Conservation (phyloP, 2,888 invertebrate species). For the Synergus gifuensis region DNA sequence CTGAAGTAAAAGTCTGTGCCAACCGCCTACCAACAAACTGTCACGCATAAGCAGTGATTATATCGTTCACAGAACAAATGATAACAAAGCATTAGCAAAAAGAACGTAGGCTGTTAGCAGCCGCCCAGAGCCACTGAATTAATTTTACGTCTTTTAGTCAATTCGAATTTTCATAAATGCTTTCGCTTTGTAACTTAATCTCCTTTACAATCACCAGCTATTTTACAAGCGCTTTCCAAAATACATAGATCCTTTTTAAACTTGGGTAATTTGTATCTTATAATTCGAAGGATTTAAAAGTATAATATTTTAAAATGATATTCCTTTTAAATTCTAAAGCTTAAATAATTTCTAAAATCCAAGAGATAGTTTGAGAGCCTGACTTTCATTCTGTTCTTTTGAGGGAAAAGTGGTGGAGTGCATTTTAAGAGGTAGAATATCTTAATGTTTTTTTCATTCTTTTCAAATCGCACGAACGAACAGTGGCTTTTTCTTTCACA, state of each 20-base stretch:
- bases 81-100: constrained; percentile 41
- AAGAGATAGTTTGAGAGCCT: too few species aligned
- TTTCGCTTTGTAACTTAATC: constrained; percentile 27
- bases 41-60: constrained; percentile 37
- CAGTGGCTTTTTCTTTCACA: not conserved
- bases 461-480: not conserved
- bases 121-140: constrained; percentile 38
- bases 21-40: constrained; percentile 35
- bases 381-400: not conserved
- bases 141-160: constrained; percentile 37
- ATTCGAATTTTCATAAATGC: constrained; percentile 31
- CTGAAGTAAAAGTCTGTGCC: constrained; percentile 32
- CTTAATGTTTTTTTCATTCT: not conserved
- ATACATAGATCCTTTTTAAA: not conserved
- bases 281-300: not conserved
- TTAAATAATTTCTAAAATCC: too few species aligned
- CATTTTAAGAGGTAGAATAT: not conserved
- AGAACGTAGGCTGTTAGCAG: constrained; percentile 38
- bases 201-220: not conserved
- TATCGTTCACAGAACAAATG: constrained; percentile 36
- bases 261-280: not conserved
- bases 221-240: not conserved
- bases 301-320: too few species aligned
- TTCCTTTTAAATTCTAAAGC: too few species aligned
- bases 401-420: not conserved